Percentiles rank a stretch among this genome's conserved stretches.
These are phyloP conservation scores for Erebia ligea DNA, from an alignment of 2,888 invertebrate genomes.

Conservation along the genomic window DNA sequence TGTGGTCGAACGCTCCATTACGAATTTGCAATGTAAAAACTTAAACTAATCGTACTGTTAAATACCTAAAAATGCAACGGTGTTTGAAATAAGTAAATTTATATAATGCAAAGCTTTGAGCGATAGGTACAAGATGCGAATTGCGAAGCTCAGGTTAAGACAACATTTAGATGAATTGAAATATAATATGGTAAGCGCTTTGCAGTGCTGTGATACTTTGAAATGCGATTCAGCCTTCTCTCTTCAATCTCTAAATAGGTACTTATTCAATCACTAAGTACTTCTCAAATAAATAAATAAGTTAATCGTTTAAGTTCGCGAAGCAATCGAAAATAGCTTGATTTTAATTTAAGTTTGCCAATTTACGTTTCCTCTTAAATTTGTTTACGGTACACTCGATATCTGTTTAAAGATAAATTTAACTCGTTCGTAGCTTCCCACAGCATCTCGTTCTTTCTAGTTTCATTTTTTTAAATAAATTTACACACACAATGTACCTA, in stretches of 20 bases:
- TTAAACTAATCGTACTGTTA: too few species aligned
- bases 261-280: background rate
- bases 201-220: constrained; percentile 10
- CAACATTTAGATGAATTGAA: constrained; percentile 6
- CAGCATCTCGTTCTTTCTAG: background rate
- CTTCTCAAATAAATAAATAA: constrained; percentile 38
- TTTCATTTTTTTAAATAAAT: background rate
- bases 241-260: background rate
- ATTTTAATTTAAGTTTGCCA: constrained; percentile 48
- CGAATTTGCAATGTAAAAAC: too few species aligned
- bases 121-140: background rate
- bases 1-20: too few species aligned
- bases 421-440: constrained; percentile 30
- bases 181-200: constrained; percentile 19
- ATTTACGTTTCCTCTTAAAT: constrained; percentile 47
- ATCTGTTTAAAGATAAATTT: constrained; percentile 43
- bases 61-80: too few species aligned
- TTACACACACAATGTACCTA: background rate
- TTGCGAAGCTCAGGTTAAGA: background rate
- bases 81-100: background rate
- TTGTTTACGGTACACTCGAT: constrained; percentile 40
- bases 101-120: constrained; percentile 2
- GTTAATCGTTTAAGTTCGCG: constrained; percentile 38
- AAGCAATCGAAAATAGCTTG: constrained; percentile 45
- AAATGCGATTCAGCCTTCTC: constrained; percentile 4